These are phyloP conservation scores for Tenrec ecaudatus DNA, from an alignment of 2,113 vertebrate species.

Conservation along the genomic window DNA sequence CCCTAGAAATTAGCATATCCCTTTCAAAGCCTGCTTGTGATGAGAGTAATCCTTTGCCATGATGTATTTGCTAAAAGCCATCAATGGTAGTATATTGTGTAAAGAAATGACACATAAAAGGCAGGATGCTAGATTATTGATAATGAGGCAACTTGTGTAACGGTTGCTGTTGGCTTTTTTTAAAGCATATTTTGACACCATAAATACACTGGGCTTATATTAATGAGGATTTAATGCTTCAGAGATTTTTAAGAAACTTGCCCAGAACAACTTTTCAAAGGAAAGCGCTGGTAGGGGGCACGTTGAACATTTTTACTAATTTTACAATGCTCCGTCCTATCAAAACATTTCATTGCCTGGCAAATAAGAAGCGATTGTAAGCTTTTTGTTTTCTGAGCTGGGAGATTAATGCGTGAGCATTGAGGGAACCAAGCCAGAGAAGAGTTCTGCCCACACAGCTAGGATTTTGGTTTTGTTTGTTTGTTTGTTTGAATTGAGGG, in stretches of 20 bases:
- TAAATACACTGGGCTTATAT: slow-evolving; percentile 88
- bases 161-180: slow-evolving; percentile 88
- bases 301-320: slow-evolving; percentile 83
- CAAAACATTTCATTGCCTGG: slow-evolving; percentile 81
- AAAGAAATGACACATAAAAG: slow-evolving; percentile 95
- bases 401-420: slow-evolving; percentile 42
- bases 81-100: slow-evolving; percentile 94
- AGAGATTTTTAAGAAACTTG: slow-evolving; percentile 84
- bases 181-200: slow-evolving; percentile 87
- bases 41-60: slow-evolving; percentile 95
- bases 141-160: slow-evolving; percentile 91
- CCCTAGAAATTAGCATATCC: slow-evolving; percentile 98
- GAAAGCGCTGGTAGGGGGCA: slow-evolving; percentile 9
- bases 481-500: not conserved
- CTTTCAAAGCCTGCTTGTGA: slow-evolving; percentile 93
- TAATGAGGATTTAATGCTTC: slow-evolving; percentile 89
- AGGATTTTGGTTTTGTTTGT: not conserved
- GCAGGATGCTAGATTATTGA: slow-evolving; percentile 92
- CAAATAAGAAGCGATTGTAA: slow-evolving; percentile 73
- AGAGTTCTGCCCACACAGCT: slow-evolving; percentile 17
- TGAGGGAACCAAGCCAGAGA: not conserved
- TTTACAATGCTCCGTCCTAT: slow-evolving; percentile 81
- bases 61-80: slow-evolving; percentile 95
- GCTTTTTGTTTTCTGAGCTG: slow-evolving; percentile 67
- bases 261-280: slow-evolving; percentile 84